These are phyloP conservation scores for Drosophila conformis DNA, from an alignment of 2,888 invertebrate genomes.

Conservation along the genomic window DNA sequence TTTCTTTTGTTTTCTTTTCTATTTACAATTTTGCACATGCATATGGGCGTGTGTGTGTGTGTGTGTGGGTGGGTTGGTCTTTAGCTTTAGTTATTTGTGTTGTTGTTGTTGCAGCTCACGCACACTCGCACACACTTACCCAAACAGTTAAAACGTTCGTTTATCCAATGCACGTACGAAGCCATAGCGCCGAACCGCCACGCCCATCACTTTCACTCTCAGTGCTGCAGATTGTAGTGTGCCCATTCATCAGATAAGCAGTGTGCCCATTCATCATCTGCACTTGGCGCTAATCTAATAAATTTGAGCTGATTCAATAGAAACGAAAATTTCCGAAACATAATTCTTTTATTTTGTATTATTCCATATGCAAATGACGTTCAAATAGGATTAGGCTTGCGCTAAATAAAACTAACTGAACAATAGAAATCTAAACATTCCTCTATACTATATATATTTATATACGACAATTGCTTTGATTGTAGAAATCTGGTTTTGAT, in stretches of 20 bases:
- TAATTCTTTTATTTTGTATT: not conserved
- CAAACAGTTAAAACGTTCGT: constrained; percentile 14
- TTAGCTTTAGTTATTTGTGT: constrained; percentile 7
- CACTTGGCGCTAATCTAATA: constrained; percentile 49
- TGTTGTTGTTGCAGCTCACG: constrained; percentile 21
- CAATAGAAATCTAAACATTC: not conserved
- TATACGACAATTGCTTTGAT: not conserved
- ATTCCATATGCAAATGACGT: constrained; percentile 17
- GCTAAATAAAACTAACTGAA: constrained; percentile 3
- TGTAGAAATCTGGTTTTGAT: not conserved
- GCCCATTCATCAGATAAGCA: constrained; percentile 11
- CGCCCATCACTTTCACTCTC: constrained; percentile 44
- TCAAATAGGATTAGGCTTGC: constrained; percentile 10
- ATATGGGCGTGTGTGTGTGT: constrained; percentile 60
- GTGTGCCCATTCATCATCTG: constrained; percentile 15
- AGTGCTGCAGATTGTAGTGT: constrained; percentile 6
- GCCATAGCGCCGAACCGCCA: constrained; percentile 15
- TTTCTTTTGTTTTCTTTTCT: constrained; percentile 17
- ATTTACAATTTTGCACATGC: constrained; percentile 45
- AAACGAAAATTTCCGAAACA: constrained; percentile 30
- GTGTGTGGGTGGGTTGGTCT: constrained; percentile 34
- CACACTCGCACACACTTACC: not conserved
- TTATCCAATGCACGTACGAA: constrained; percentile 20
- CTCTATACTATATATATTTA: not conserved
- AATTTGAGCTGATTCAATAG: constrained; percentile 48